Evolutionary conservation across 2,113 vertebrate genomes (phyloP), one percentile per base, ranked within the genome.

Genomic region (Daphoenositta chrysoptera): DNA sequence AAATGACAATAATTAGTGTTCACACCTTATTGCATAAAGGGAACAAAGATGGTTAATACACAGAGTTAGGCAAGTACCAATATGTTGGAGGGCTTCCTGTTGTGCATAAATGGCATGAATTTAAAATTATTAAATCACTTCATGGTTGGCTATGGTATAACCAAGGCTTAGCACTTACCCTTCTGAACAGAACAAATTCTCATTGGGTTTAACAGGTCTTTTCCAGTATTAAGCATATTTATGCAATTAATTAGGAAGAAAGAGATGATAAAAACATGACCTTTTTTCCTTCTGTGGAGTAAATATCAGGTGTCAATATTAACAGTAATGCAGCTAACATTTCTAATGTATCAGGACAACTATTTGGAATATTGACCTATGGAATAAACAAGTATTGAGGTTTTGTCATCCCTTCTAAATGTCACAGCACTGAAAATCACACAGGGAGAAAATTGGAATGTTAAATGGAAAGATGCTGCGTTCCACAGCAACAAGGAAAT

Each of bases 341-440:
- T 92, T 86, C 44, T 88, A 87, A 54, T 50, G 19, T 68, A 65
- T 75, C 33, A 42, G 48, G 45, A 60, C 35, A 87, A 76, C 85
- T 94, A 85, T 83, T 71, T 87, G 69, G 37, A 87, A 75, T 85
- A 65, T 37, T 91, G 84, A 90, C 63, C 37, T 65, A 30, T 37
- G 84, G 58, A 80, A 79, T 86, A 77, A 87, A 72, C 24, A 89
- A 63, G 33, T 83, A 87, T 71, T 64, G 78, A 88, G 45, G 23
- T 85, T 92, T 93, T 90, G 12, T 83, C 66, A 95, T 56, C 23
- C 20, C 39, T 89, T 83, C 71, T 81, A 91, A 91, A 87, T 88
- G 35, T 45, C 66, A 70, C 31, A 64, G 27, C 13, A 64, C 35
- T 66, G 48, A 87, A 96, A 87, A 91, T 66, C 47, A 84, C 30